Evolutionary conservation across 2,113 vertebrate species (phyloP).

Genomic region (Odontophorus gujanensis): DNA sequence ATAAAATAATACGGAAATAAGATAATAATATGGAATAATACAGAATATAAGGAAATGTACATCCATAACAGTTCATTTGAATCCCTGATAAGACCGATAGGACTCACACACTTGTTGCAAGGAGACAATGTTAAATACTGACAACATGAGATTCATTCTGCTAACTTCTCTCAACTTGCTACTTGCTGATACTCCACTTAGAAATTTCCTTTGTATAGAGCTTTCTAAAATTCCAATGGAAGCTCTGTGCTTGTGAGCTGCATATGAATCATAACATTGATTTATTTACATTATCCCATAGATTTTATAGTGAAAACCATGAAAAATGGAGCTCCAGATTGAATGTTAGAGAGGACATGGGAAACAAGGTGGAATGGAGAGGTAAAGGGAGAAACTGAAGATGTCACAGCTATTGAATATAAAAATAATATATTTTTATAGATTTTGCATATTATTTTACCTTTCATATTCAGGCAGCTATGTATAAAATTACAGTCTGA

Average conservation of each 20-base stretch:
- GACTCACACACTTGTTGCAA: not conserved
- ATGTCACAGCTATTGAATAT: not conserved
- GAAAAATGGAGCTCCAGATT: not conserved
- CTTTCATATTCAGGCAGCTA: not conserved
- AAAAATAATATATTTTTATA: not conserved
- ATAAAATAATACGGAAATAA: not conserved
- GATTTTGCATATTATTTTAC: not conserved
- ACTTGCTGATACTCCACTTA: not conserved
- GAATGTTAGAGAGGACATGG: not conserved
- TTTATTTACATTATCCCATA: not conserved
- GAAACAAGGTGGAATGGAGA: not conserved
- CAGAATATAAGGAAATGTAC: conserved; percentile 19
- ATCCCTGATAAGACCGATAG: conserved; percentile 52
- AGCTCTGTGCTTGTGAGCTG: not conserved
- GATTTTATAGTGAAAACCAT: not conserved
- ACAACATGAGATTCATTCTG: not conserved
- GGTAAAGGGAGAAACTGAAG: not conserved
- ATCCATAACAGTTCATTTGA: conserved; percentile 54
- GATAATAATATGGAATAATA: too few relatives aligned
- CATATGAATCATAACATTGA: not conserved
- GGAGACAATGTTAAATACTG: not conserved
- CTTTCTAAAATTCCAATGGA: not conserved
- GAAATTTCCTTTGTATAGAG: not conserved
- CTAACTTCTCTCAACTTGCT: not conserved
- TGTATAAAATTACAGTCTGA: not conserved